Base-by-base conservation (phyloP, 2,888 invertebrate genomes). In the Prostheceraeus crozeri region DNA sequence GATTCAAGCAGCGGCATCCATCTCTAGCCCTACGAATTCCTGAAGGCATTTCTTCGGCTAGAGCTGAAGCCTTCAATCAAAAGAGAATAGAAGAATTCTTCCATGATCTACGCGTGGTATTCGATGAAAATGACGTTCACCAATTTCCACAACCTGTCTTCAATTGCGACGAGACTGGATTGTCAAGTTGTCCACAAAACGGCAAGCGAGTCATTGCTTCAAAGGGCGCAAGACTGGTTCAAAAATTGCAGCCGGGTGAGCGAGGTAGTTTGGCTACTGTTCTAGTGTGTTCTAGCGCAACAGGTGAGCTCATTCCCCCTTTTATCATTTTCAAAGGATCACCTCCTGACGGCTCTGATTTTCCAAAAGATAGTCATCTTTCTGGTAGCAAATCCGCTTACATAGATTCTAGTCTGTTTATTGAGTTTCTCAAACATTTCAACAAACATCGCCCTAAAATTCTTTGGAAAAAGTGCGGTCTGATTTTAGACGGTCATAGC, bases 131-230 rank as follows among this genome's bases (percentile, higher is more conserved):
- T 10, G 48, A 19, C 25, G 25, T 48, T 48, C 23, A 48, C 4
- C n/a, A 48, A 11, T 48, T 48, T 25, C 48, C 48, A 14, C n/a
- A 25, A 25, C 27, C 27, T 25, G 48, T 48, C 27, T 48, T 25
- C 48, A 48, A 48, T 28, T 48, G 48, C n/a, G 40, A 48, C 48
- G 23, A 48, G 48, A 48, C 48, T 48, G 48, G 48, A 48, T 48
- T 48, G 23, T 48, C 48, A 48, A 25, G 25, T 48, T 23, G 23
- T 19, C 48, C 48, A 48, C 23, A 48, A 25, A 25, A 10, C 25
- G 27, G 48, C 48, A 48, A 28, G 11, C 23, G 27, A 48, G 48
- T 48, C 11, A 10, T 48, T 10, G 48, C 23, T 25, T 28, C 23
- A 19, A 48, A 48, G 48, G 4, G 48, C 23, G 27, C 48, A 28